Base-by-base conservation (phyloP, 2,888 invertebrate species). In the Drosophila phalerata region DNA sequence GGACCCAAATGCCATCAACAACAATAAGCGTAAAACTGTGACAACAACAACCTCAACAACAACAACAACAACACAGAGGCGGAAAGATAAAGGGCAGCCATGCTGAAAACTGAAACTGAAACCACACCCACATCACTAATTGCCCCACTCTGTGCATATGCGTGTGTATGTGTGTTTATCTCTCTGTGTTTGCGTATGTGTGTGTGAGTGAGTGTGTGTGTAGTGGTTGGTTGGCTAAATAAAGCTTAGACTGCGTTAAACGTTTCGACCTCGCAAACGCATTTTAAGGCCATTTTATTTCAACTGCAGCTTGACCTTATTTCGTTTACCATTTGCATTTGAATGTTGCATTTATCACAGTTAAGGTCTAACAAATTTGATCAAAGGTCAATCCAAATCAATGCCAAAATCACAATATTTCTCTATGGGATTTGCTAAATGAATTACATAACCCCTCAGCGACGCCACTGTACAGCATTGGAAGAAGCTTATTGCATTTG, bases 101-200 rank as follows among this genome's bases (percentile, higher is more conserved):
- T 55, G 65, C 58, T 64, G 61, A 69, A 69, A 66, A 79, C 65
- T 43, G 61, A 73, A 83, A 73, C 70, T 69, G 61, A 77, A 77
- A 72, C 78, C 81, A 79, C 82, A 75, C 69, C 75, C 79, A 75
- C 76, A 85, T 66, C 77, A 80, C 86, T 82, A 80, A 82, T 85
- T 82, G 86, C 84, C 84, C 84, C 63, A 51, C 42, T 42, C 47
- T 42, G 17, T 34, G 38, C n/a, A 34, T 51, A 32, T 67, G 52
- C n/a, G n/a, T n/a, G n/a, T n/a, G n/a, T n/a, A n/a, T n/a, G n/a
- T 56, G 19, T 69, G 56, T 63, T 47, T 55, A 51, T 47, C 45
- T 37, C 57, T 42, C 49, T 22, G 34, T 9, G 25, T 9, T 15
- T 51, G 51, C 42, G 19, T 42, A 22, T 62, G 13, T 47, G 15